Base-by-base conservation (phyloP, 2,888 invertebrate genomes). In the Ditula angustiorana region DNA sequence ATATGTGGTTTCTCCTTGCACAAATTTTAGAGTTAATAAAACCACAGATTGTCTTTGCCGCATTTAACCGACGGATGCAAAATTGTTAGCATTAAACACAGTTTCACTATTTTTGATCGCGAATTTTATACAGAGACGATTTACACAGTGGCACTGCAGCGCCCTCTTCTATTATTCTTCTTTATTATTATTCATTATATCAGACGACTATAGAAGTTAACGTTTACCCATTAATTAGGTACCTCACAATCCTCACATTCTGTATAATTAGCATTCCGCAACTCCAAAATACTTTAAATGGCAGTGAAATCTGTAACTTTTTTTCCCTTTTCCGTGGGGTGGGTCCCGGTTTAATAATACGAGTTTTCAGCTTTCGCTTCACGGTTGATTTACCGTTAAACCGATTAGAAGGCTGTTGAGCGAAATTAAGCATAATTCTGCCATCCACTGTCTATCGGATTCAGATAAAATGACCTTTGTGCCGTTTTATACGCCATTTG, bases 361-460 rank as follows among this genome's bases (percentile, higher is more conserved):
- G 35, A 24, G 10, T 61, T 55, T 37, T 37, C 35, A 26, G 33
- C 33, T 16, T 50, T 52, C 16, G 23, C 11, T 28, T 37, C 37
- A 23, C 24, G 33, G 47, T 26, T 49, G 30, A 61, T 50, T 50
- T 58, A 35, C n/a, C 35, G 24, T 58, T 26, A 26, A 11, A 11
- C 35, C 35, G 52, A 58, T 64, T 52, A 46, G 33, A 58, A 58
- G 33, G 35, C 26, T 44, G 30, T 52, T 33, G 13, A n/a, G 21
- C 8, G 23, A 30, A 64, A 64, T 58, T 52, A 46, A 57, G 50
- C 41, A 50, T 26, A 50, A 46, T 44, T 35, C 33, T n/a, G 33
- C 37, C 19, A n/a, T 52, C 26, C 23, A 21, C 5, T 49, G 52
- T 30, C 41, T 28, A 19, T 33, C 21, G 13, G 30, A 2, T 41